Base-by-base conservation (phyloP, 2,113 vertebrate genomes). In the Trichomycterus rosablanca region DNA sequence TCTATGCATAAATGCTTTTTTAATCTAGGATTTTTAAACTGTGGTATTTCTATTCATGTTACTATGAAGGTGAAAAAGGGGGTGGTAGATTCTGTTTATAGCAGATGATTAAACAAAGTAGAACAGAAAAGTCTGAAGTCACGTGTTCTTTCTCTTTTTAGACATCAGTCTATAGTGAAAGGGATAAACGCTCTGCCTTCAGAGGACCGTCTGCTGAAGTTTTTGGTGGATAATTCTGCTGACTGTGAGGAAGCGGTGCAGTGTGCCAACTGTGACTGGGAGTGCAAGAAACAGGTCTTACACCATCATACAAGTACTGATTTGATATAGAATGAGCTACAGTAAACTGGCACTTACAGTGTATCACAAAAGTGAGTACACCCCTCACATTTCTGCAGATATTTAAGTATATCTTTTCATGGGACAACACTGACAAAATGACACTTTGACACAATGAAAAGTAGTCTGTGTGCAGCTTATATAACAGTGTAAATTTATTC, bases 251-350 rank as follows among this genome's bases (percentile, higher is more conserved):
- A 96, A 74, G 78, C 77, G 0, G 88, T 86, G n/a, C 87, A 83
- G 64, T 97, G 94, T 39, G 93, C 94, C 57, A 97, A 96, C 85
- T 97, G 93, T 7, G 93, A 97, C 79, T 76, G 84, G 64, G 85
- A 92, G 66, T 88, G 88, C 68, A 78, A 77, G 56, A 84, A 86
- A 69, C 89, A 91, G 89, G 92, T 89, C 71, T 35, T 63, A 4
- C 6, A 37, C 15, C 30, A 22, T 35, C 12, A 16, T 42, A 28
- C 23, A 42, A 3, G 11, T 7, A 24, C 28, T n/a, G n/a, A n/a
- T n/a, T n/a, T n/a, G n/a, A n/a, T n/a, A n/a, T n/a, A n/a, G n/a
- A n/a, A 11, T 6, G 6, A 43, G 4, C 24, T 20, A 18, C n/a
- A n/a, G n/a, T n/a, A n/a, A n/a, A n/a, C n/a, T n/a, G n/a, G n/a